These are phyloP conservation scores for Caradrina clavipalpis DNA, from an alignment of 2,888 invertebrate species.

Conservation along the genomic window DNA sequence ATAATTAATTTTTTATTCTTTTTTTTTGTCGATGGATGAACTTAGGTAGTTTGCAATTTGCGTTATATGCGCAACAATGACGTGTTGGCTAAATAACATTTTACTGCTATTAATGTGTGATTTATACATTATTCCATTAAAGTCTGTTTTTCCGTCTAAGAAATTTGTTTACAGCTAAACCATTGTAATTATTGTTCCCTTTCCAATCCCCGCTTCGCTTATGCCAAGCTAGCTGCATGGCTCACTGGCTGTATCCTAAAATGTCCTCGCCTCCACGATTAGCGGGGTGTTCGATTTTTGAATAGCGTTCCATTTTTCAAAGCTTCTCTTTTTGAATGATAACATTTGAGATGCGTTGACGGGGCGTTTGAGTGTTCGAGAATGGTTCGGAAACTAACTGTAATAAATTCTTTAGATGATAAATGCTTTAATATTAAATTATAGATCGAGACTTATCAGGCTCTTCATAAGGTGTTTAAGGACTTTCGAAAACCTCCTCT, in stretches of 20 bases:
- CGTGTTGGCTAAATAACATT: too few relatives aligned
- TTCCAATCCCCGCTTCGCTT: slow-evolving; percentile 31
- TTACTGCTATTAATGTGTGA: too few relatives aligned
- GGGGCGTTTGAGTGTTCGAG: slow-evolving; percentile 33
- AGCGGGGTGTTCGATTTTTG: slow-evolving; percentile 71
- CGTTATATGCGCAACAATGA: too few relatives aligned
- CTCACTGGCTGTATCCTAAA: slow-evolving; percentile 19
- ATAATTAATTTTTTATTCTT: not conserved
- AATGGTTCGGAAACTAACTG: slow-evolving; percentile 27
- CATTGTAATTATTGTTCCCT: not conserved
- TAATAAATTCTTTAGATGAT: slow-evolving; percentile 40
- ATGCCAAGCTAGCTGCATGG: not conserved
- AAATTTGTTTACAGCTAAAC: too few relatives aligned
- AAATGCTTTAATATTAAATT: slow-evolving; percentile 2
- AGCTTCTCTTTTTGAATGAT: slow-evolving; percentile 57
- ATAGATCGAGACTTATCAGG: not conserved
- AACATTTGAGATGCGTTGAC: slow-evolving; percentile 29
- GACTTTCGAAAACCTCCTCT: too few relatives aligned
- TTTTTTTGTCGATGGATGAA: too few relatives aligned
- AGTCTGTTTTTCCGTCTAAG: too few relatives aligned
- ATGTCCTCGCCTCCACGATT: slow-evolving; percentile 69
- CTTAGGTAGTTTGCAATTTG: too few relatives aligned
- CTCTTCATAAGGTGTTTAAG: too few relatives aligned
- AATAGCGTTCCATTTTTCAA: slow-evolving; percentile 73
- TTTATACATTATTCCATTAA: too few relatives aligned